Evolutionary conservation across 2,888 invertebrate genomes (phyloP).

Genomic region (Eupithecia dodoneata): DNA sequence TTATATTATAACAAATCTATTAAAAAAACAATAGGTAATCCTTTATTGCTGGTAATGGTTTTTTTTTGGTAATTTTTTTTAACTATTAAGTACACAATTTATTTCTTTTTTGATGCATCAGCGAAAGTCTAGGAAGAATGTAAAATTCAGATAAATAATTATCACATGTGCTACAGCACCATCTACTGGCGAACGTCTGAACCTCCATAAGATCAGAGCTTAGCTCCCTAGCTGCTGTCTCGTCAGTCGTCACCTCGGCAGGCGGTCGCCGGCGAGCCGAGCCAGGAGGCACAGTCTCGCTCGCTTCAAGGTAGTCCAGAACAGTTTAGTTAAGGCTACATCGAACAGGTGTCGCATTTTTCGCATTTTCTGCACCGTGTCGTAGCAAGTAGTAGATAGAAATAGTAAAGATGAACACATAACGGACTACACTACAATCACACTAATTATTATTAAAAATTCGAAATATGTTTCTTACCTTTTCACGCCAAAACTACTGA

Average conservation of each 20-base stretch:
- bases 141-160: no score
- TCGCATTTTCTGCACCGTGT: neutral
- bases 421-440: no score
- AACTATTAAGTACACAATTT: neutral
- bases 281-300: neutral
- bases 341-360: neutral
- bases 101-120: neutral
- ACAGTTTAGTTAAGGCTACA: neutral
- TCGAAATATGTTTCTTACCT: no score
- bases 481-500: no score
- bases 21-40: no score
- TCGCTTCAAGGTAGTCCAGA: neutral
- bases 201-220: neutral
- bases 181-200: slow-evolving; percentile 5
- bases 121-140: neutral
- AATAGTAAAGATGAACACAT: no score
- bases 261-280: neutral
- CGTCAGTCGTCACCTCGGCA: neutral
- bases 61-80: no score
- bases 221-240: neutral
- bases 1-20: neutral
- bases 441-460: no score
- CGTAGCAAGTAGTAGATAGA: no score
- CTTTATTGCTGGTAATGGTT: no score
- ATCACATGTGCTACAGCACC: neutral